Evolutionary conservation across 2,888 invertebrate species (phyloP).

Genomic region (Nasonia oneida): DNA sequence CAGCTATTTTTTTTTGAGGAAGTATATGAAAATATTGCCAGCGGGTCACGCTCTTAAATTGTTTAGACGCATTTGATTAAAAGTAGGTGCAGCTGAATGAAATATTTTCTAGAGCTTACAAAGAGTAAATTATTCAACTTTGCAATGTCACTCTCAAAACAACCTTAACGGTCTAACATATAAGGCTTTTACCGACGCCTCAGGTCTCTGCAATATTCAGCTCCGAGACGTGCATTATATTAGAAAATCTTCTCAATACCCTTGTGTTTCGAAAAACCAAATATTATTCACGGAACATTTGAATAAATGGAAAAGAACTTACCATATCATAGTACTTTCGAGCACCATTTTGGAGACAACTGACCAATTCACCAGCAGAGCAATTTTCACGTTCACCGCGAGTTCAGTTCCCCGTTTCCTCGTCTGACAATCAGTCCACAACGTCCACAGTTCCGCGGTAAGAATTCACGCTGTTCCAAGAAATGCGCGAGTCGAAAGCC

Average conservation of each 20-base stretch:
- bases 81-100: constrained; percentile 85
- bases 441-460: background rate
- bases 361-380: background rate
- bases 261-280: constrained; percentile 1
- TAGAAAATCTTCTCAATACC: background rate
- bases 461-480: too few relatives aligned
- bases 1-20: background rate
- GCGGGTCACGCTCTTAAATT: constrained; percentile 76
- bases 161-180: constrained; percentile 53
- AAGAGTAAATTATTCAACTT: constrained; percentile 69
- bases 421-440: background rate
- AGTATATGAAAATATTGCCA: background rate
- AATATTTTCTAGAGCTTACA: background rate
- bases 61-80: background rate
- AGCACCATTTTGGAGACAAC: constrained; percentile 89
- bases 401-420: constrained; percentile 14
- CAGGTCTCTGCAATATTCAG: background rate
- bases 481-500: too few relatives aligned
- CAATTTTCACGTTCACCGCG: background rate
- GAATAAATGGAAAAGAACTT: constrained; percentile 66
- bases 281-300: constrained; percentile 44
- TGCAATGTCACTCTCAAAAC: constrained; percentile 74
- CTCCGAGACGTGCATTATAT: background rate
- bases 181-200: background rate
- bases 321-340: constrained; percentile 99